A percentile compares a stretch with the other conserved stretches of the same genome.
Conservation (phyloP, 2,888 invertebrate species). For the Heliconius charithonia region DNA sequence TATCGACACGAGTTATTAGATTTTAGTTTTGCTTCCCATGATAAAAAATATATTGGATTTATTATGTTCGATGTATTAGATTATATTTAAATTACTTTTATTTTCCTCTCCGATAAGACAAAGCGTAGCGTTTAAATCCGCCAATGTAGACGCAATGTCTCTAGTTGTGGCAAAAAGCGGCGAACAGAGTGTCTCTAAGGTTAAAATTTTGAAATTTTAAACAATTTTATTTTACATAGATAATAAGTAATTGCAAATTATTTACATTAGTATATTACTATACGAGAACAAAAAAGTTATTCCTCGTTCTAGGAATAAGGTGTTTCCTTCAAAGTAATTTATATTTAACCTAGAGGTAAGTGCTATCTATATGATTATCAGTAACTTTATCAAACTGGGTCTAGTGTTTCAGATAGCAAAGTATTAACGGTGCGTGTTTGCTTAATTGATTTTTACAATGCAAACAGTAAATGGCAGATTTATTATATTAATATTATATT, state of each 20-base stretch:
- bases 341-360: slow-evolving; percentile 9
- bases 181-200: neutral
- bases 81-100: too few species aligned
- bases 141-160: neutral
- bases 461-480: neutral
- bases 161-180: neutral
- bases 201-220: too few species aligned
- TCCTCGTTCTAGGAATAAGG: neutral
- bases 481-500: neutral
- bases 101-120: neutral
- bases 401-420: slow-evolving; percentile 28
- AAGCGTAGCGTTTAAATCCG: neutral
- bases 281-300: neutral
- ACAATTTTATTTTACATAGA: neutral
- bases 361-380: slow-evolving; percentile 16
- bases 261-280: neutral
- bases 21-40: neutral
- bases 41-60: neutral
- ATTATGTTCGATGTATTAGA: neutral
- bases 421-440: slow-evolving; percentile 12
- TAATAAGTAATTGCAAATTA: neutral
- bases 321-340: slow-evolving; percentile 7
- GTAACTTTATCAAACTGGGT: slow-evolving; percentile 30
- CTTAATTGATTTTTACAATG: slow-evolving; percentile 32
- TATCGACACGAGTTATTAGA: neutral